phyloP scores from a whole-genome alignment of 2,888 invertebrate genomes.

The Cepaea hortensis region DNA sequence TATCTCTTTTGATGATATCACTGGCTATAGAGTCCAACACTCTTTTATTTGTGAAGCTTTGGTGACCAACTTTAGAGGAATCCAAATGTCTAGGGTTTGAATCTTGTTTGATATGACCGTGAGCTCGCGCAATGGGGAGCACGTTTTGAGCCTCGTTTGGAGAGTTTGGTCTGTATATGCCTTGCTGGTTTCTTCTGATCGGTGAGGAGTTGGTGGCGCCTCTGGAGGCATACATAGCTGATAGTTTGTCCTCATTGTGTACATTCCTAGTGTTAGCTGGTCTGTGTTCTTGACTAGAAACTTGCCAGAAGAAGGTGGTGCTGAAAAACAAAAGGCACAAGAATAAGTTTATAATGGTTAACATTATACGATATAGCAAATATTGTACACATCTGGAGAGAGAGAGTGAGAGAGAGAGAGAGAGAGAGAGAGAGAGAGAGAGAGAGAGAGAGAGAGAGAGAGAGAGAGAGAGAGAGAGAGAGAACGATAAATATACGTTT shows the following conservation, averaged over 20 bases:
- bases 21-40: slow-evolving; percentile 13
- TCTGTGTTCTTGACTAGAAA: not conserved
- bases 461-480: not conserved
- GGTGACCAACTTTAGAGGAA: not conserved
- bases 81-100: not conserved
- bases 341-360: not conserved
- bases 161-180: too few relatives aligned
- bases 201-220: not conserved
- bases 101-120: not conserved
- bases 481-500: not conserved
- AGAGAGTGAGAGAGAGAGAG: not conserved
- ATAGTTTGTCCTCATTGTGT: not conserved
- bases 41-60: not conserved
- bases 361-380: not conserved
- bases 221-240: not conserved
- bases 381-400: not conserved
- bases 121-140: too few relatives aligned
- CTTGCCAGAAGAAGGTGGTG: not conserved
- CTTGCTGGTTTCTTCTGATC: not conserved
- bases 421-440: not conserved
- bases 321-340: not conserved
- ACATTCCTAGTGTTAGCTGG: not conserved
- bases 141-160: not conserved
- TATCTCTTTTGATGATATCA: slow-evolving; percentile 8
- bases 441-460: not conserved